A percentile compares a stretch with the other conserved stretches of the same genome.
Conservation (phyloP, 2,888 invertebrate species). For the Deilephila porcellus region DNA sequence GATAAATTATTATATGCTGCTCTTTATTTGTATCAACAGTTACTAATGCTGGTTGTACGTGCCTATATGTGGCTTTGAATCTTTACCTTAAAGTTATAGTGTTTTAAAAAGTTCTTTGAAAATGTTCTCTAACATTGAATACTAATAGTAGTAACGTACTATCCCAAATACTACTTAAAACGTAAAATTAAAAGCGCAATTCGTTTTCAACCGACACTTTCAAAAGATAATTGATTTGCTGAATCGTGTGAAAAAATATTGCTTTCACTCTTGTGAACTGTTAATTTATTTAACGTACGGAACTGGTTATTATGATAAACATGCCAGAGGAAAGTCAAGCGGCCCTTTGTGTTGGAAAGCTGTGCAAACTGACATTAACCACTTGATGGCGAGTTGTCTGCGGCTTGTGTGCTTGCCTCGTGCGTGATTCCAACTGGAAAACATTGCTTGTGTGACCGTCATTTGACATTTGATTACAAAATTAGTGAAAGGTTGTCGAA, state of each 20-base stretch:
- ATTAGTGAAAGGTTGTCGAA: conserved; percentile 30
- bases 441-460: conserved; percentile 11
- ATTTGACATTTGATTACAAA: conserved; percentile 25
- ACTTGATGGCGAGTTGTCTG: conserved; percentile 46
- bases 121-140: too few species aligned
- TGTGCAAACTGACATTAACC: conserved; percentile 53
- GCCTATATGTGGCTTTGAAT: too few species aligned
- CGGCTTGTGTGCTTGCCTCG: not conserved
- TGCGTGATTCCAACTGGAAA: not conserved
- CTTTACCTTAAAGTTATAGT: too few species aligned
- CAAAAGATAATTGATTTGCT: conserved; percentile 18
- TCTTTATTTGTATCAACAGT: too few species aligned
- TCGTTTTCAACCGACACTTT: not conserved
- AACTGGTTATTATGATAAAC: conserved; percentile 42
- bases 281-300: conserved; percentile 38
- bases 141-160: too few species aligned
- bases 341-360: conserved; percentile 63
- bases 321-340: conserved; percentile 42
- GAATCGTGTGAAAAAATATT: conserved; percentile 26
- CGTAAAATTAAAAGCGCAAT: conserved; percentile 4
- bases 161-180: not conserved
- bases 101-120: too few species aligned
- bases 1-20: too few species aligned
- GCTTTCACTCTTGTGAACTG: conserved; percentile 39
- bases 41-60: too few species aligned